Percentiles rank a stretch among this genome's conserved stretches.
These are phyloP conservation scores for Macrobrachium rosenbergii DNA, from an alignment of 1,140 invertebrate species.

Conservation along the genomic window DNA sequence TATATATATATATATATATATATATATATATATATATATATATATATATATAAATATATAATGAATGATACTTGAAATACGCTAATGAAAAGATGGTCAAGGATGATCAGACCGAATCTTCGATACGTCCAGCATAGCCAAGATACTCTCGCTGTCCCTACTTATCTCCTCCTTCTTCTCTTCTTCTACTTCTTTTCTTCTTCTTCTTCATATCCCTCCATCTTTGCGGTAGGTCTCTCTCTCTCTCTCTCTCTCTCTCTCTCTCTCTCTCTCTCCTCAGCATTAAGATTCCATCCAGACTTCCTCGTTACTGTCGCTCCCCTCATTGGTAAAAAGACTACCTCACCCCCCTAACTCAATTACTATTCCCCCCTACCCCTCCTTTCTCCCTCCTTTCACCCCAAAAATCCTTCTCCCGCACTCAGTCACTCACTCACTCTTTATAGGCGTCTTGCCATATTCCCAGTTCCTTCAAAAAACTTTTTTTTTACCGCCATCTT, in stretches of 20 bases:
- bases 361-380: not conserved
- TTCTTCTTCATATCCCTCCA: too few relatives aligned
- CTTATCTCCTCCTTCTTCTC: not conserved
- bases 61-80: too few relatives aligned
- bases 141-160: not conserved
- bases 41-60: too few relatives aligned
- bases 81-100: too few relatives aligned
- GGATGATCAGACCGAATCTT: too few relatives aligned
- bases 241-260: slow-evolving; percentile 21
- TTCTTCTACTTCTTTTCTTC: not conserved
- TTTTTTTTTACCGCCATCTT: not conserved
- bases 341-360: not conserved
- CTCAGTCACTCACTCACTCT: not conserved
- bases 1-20: too few relatives aligned
- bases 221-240: not conserved
- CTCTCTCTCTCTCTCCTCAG: not conserved
- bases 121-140: too few relatives aligned
- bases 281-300: not conserved
- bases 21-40: too few relatives aligned
- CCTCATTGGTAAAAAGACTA: too few relatives aligned
- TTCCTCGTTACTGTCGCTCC: not conserved
- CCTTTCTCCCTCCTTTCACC: not conserved
- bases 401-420: not conserved
- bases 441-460: not conserved
- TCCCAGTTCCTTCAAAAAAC: not conserved